A percentile compares a stretch with the other conserved stretches of the same genome.
Evolutionary conservation across 2,113 vertebrate species (phyloP).

Genomic region (Labeo catla): DNA sequence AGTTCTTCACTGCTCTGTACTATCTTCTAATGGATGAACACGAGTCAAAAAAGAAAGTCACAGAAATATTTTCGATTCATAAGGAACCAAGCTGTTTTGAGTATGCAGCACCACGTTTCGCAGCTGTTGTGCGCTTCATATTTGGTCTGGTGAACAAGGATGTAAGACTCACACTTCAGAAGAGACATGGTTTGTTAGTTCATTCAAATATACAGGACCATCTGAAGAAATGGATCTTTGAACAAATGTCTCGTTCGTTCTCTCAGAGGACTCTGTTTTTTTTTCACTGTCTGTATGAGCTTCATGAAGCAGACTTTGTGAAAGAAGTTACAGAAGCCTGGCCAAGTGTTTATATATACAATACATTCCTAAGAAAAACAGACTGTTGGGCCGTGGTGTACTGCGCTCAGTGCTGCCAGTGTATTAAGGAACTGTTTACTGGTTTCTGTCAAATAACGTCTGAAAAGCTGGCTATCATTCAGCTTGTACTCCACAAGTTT

Average conservation of each 20-base stretch:
- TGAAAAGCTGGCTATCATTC: not conserved
- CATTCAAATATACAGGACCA: not conserved
- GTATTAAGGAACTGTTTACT: not conserved
- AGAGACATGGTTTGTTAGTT: not conserved
- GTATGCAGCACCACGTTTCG: not conserved
- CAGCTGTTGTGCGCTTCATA: not conserved
- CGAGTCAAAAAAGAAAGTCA: not conserved
- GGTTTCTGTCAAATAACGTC: not conserved
- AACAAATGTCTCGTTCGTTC: not conserved
- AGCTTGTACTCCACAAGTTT: not conserved
- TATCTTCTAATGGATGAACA: constrained; percentile 20
- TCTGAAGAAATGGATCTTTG: constrained; percentile 17
- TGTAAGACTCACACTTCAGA: not conserved
- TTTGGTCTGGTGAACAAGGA: constrained; percentile 34
- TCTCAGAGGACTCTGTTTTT: not conserved
- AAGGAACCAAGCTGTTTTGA: not conserved
- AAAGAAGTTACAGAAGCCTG: not conserved
- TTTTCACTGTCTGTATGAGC: constrained; percentile 20
- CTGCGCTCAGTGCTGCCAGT: constrained; percentile 25
- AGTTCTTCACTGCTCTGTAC: constrained; percentile 63
- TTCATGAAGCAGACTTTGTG: not conserved
- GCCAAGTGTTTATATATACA: not conserved
- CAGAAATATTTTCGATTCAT: not conserved
- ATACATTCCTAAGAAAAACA: not conserved
- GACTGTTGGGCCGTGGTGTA: constrained; percentile 4